Evolutionary conservation across 2,113 vertebrate genomes (phyloP).

Genomic region (Furnarius figulus): DNA sequence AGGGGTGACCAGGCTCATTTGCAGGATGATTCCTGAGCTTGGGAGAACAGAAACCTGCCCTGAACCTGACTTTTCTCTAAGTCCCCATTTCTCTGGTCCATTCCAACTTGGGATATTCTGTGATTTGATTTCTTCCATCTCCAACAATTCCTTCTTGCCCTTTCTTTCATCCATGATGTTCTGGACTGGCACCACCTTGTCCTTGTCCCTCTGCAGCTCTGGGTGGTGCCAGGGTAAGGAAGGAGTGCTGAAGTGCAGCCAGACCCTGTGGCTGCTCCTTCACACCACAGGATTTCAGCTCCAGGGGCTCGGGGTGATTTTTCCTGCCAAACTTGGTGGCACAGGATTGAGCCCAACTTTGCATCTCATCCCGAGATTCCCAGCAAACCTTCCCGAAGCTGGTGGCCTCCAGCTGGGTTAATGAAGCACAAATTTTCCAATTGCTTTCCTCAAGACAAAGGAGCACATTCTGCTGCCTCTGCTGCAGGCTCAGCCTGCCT

Average conservation of each 20-base stretch:
- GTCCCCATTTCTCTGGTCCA: neutral
- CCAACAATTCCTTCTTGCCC: neutral
- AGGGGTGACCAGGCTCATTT: fast-evolving
- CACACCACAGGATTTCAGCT: fast-evolving
- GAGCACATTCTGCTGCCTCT: neutral
- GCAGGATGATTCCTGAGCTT: neutral
- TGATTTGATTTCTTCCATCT: too few relatives aligned
- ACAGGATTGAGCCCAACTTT: neutral
- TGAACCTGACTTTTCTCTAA: neutral
- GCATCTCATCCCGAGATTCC: neutral
- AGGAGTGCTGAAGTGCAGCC: neutral
- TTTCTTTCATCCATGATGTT: neutral
- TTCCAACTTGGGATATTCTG: neutral
- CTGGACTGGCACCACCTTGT: fast-evolving
- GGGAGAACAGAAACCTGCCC: neutral
- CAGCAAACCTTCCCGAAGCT: fast-evolving
- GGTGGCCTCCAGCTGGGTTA: neutral
- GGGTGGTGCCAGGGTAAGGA: neutral
- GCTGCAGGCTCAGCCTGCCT: neutral
- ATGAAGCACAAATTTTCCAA: neutral
- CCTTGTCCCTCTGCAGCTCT: neutral
- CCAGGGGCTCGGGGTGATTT: neutral
- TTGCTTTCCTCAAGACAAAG: neutral
- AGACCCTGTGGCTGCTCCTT: neutral
- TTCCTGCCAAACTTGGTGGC: neutral